Conservation (phyloP, 2,113 vertebrate genomes). For the Salvelinus sp. region DNA sequence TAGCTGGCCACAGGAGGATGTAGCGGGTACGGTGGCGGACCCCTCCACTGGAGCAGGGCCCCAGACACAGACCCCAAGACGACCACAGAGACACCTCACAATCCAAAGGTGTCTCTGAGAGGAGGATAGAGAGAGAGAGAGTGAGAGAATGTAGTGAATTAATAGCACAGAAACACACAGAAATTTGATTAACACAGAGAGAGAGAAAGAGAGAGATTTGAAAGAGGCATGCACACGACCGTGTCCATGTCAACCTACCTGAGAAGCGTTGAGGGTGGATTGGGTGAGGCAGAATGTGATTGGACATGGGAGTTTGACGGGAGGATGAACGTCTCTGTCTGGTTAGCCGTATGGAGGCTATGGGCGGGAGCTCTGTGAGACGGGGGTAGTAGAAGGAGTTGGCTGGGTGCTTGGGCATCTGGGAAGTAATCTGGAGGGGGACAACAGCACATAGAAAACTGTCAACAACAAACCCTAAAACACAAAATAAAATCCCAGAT, state of each 20-base stretch:
- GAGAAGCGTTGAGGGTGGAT: constrained; percentile 64
- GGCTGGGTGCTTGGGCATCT: constrained; percentile 78
- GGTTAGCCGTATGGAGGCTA: constrained; percentile 69
- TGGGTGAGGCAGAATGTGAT: constrained; percentile 75
- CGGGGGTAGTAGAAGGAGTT: constrained; percentile 81
- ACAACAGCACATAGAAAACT: constrained; percentile 20
- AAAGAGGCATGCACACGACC: too few species aligned
- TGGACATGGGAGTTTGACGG: constrained; percentile 69
- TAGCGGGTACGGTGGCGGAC: constrained; percentile 76
- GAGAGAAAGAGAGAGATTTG: too few species aligned
- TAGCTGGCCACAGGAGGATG: constrained; percentile 77
- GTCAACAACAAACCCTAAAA: not conserved
- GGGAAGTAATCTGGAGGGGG: constrained; percentile 71
- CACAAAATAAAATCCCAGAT: too few species aligned
- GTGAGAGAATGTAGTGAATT: not conserved
- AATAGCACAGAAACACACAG: not conserved
- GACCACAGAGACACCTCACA: constrained; percentile 80
- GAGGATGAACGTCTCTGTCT: constrained; percentile 55
- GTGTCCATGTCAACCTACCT: constrained; percentile 48
- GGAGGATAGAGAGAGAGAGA: not conserved
- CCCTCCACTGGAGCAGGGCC: constrained; percentile 70
- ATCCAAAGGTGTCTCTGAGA: constrained; percentile 76
- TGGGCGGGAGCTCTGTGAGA: constrained; percentile 71
- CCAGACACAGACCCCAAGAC: constrained; percentile 77
- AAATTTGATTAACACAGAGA: too few species aligned